These are phyloP conservation scores for Dendrocopos noguchii DNA, from an alignment of 2,113 vertebrate species.

Conservation along the genomic window DNA sequence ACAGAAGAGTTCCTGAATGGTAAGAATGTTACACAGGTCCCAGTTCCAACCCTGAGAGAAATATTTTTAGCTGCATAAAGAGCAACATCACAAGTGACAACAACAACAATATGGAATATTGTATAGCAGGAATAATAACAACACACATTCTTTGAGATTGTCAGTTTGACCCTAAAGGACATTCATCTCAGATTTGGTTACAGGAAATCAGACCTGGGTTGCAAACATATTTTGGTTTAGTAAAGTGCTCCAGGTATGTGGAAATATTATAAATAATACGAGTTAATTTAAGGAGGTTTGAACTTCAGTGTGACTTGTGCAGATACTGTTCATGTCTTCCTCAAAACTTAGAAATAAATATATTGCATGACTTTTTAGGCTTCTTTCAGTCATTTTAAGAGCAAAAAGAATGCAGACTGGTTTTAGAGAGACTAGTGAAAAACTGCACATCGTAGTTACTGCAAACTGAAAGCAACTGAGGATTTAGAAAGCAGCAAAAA, in stretches of 20 bases:
- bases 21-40: not conserved
- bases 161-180: not conserved
- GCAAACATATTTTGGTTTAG: not conserved
- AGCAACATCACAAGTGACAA: not conserved
- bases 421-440: not conserved
- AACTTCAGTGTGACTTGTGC: fast-evolving
- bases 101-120: not conserved
- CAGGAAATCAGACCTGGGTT: not conserved
- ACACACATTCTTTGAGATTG: not conserved
- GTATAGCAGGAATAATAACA: not conserved
- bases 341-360: not conserved
- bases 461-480: no score
- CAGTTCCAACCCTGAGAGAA: not conserved
- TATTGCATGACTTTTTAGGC: not conserved
- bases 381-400: not conserved
- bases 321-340: fast-evolving
- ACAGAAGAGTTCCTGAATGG: not conserved
- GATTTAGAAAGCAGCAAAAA: not conserved
- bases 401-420: fast-evolving
- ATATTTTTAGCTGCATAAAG: not conserved
- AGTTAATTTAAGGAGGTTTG: not conserved
- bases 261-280: not conserved
- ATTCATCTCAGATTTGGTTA: not conserved
- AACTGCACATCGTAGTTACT: fast-evolving
- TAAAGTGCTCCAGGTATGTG: fast-evolving